Evolutionary conservation across 2,888 invertebrate genomes (phyloP).

Genomic region (Amphipoea lucens): DNA sequence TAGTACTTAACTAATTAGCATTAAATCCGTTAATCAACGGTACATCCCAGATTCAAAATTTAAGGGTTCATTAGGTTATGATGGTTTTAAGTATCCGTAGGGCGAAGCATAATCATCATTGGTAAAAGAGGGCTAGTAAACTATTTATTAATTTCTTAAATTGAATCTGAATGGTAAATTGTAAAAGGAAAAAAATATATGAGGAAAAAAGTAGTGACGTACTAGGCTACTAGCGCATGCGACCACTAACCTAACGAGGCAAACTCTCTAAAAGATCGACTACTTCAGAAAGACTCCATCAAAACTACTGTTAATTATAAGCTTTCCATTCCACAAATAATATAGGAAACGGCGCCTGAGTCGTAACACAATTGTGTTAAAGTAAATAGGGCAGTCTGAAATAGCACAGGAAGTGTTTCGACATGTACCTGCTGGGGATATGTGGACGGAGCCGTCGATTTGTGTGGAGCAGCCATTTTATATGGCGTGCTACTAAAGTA

Average conservation of each 20-base stretch:
- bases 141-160: neutral
- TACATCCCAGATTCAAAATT: neutral
- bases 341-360: conserved; percentile 11
- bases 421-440: conserved; percentile 36
- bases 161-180: neutral
- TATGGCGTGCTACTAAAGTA: too few relatives aligned
- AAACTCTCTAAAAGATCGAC: neutral
- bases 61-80: neutral
- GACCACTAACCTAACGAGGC: too few relatives aligned
- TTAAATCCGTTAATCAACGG: neutral
- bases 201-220: too few relatives aligned
- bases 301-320: neutral
- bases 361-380: conserved; percentile 46
- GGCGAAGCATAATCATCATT: neutral
- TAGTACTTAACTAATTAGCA: neutral
- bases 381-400: conserved; percentile 48
- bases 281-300: neutral
- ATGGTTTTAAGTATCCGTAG: neutral
- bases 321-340: conserved; percentile 18
- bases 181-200: neutral
- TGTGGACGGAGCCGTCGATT: conserved; percentile 5
- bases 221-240: neutral
- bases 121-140: neutral
- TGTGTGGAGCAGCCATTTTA: neutral
- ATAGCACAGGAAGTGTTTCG: conserved; percentile 53